These are phyloP conservation scores for Craniophora ligustri DNA, from an alignment of 2,888 invertebrate genomes.

Conservation along the genomic window DNA sequence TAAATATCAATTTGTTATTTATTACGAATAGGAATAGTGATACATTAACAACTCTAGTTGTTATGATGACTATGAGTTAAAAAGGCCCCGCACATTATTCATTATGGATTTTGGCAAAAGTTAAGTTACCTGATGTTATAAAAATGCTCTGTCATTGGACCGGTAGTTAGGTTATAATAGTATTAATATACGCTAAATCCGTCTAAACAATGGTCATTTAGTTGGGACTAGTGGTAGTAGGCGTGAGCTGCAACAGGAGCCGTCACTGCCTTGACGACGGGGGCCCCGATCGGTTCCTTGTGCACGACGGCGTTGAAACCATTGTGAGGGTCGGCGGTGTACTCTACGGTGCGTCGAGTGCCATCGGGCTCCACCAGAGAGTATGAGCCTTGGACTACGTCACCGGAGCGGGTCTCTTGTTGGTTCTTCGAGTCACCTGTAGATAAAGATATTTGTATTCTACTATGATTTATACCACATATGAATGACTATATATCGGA, in stretches of 20 bases:
- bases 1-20: slow-evolving; percentile 11
- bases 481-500: no score
- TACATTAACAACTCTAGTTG: neutral
- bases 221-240: slow-evolving; percentile 69
- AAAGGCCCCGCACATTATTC: neutral
- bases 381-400: slow-evolving; percentile 90
- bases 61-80: no score
- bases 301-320: slow-evolving; percentile 91
- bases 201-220: slow-evolving; percentile 42
- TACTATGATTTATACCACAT: no score
- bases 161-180: no score
- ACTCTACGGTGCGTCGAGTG: slow-evolving; percentile 89
- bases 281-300: slow-evolving; percentile 86
- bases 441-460: neutral
- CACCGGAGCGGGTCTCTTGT: slow-evolving; percentile 88
- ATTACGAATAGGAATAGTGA: slow-evolving; percentile 7
- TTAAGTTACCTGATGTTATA: neutral
- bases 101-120: neutral
- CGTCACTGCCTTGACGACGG: slow-evolving; percentile 80
- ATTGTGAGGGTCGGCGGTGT: slow-evolving; percentile 90
- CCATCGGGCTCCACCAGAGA: slow-evolving; percentile 90
- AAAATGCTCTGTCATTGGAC: neutral
- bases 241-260: slow-evolving; percentile 72
- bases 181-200: no score
- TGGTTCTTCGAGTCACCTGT: slow-evolving; percentile 85